Conservation (phyloP, 1,140 invertebrate species). For the Plectrocnemia conspersa region DNA sequence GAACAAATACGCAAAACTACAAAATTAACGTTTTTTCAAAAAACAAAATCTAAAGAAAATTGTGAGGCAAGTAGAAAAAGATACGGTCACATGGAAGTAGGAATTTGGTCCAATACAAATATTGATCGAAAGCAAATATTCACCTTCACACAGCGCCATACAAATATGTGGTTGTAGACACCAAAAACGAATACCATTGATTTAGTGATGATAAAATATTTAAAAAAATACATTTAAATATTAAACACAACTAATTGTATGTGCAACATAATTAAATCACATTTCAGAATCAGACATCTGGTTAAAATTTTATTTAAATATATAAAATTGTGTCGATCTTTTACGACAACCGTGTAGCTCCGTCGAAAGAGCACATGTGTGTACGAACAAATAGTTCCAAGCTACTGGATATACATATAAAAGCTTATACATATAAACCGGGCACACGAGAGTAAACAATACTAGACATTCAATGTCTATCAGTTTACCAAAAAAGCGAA, state of each 20-base stretch:
- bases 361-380: slow-evolving; percentile 9
- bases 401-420: slow-evolving; percentile 17
- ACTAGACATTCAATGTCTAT: slow-evolving; percentile 18
- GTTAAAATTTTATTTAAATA: too few species aligned
- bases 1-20: too few species aligned
- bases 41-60: too few species aligned
- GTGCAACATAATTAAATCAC: too few species aligned
- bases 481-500: slow-evolving; percentile 1
- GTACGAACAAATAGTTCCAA: slow-evolving; percentile 19
- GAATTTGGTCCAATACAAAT: slow-evolving; percentile 22
- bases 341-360: slow-evolving; percentile 7
- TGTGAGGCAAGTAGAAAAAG: slow-evolving; percentile 1
- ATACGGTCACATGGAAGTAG: slow-evolving; percentile 19
- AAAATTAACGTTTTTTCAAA: too few species aligned
- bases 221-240: too few species aligned
- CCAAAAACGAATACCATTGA: too few species aligned
- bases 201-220: too few species aligned
- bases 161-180: slow-evolving; percentile 15
- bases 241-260: too few species aligned
- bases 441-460: slow-evolving; percentile 16
- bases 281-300: too few species aligned
- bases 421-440: slow-evolving; percentile 17
- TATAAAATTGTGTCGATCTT: too few species aligned
- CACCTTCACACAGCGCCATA: slow-evolving; percentile 18
- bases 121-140: slow-evolving; percentile 16